phyloP scores from a whole-genome alignment of 2,113 vertebrate species.

The Camelus bactrianus region DNA sequence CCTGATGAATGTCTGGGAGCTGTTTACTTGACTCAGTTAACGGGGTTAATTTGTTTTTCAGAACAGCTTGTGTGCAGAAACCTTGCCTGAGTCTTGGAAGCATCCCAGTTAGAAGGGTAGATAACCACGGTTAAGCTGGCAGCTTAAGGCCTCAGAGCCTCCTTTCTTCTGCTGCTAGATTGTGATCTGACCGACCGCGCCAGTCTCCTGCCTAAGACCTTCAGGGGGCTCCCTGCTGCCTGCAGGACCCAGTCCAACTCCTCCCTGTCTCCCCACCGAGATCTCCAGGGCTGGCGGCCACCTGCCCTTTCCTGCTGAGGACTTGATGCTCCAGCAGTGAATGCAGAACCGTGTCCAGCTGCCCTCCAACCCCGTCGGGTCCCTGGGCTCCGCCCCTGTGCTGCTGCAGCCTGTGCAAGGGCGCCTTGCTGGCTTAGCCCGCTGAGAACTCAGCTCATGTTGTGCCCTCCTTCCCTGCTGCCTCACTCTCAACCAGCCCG shows the following conservation, averaged over 20 bases:
- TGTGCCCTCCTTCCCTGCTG: background rate
- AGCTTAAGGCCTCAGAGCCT: background rate
- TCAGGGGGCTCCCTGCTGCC: too few species aligned
- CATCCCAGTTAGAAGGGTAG: background rate
- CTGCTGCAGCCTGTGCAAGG: background rate
- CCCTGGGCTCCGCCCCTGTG: fast-evolving
- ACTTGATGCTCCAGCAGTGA: background rate
- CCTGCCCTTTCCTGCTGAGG: background rate
- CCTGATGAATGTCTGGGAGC: background rate
- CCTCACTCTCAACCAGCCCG: too few species aligned
- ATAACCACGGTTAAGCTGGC: background rate
- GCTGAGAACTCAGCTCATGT: too few species aligned
- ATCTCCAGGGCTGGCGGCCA: background rate
- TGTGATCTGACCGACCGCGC: background rate
- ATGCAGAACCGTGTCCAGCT: background rate
- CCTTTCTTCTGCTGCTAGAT: background rate
- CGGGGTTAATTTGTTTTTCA: background rate
- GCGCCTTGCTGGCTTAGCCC: background rate
- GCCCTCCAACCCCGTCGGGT: background rate
- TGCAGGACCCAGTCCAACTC: background rate
- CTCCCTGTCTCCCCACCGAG: too few species aligned
- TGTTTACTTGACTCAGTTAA: background rate
- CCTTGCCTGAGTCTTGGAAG: background rate
- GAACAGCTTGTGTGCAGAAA: background rate
- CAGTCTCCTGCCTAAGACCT: background rate